Evolutionary conservation across 2,888 invertebrate genomes (phyloP).

Genomic region (Cheilosia soror): DNA sequence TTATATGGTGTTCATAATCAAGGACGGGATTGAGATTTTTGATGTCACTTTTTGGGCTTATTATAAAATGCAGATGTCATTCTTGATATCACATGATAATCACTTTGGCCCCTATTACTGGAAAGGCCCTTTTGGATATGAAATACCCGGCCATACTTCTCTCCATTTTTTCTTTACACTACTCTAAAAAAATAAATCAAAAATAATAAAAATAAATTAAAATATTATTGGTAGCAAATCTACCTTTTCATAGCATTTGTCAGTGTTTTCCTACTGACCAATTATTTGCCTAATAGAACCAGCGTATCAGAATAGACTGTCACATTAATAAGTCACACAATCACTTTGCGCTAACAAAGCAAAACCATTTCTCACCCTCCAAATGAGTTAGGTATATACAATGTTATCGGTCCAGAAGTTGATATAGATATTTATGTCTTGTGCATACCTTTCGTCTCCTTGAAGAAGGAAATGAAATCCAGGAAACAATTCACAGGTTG

Average conservation of each 20-base stretch:
- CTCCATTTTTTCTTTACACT: too few species aligned
- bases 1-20: neutral
- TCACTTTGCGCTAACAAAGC: conserved; percentile 19
- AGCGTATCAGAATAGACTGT: conserved; percentile 17
- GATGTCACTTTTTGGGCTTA: conserved; percentile 20
- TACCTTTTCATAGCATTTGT: neutral
- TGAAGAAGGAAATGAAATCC: conserved; percentile 10
- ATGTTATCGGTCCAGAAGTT: neutral
- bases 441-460: neutral
- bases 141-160: too few species aligned
- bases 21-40: neutral
- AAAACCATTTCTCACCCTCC: conserved; percentile 3
- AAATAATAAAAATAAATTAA: too few species aligned
- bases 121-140: too few species aligned
- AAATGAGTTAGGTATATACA: neutral
- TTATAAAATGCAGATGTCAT: too few species aligned
- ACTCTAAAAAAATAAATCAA: too few species aligned
- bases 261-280: neutral
- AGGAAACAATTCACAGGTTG: conserved; percentile 42
- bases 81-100: too few species aligned
- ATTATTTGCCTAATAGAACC: conserved; percentile 23
- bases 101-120: too few species aligned
- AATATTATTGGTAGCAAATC: too few species aligned
- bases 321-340: conserved; percentile 52
- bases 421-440: neutral